These are phyloP conservation scores for Porphyrio hochstetteri DNA, from an alignment of 2,113 vertebrate species.

Conservation along the genomic window DNA sequence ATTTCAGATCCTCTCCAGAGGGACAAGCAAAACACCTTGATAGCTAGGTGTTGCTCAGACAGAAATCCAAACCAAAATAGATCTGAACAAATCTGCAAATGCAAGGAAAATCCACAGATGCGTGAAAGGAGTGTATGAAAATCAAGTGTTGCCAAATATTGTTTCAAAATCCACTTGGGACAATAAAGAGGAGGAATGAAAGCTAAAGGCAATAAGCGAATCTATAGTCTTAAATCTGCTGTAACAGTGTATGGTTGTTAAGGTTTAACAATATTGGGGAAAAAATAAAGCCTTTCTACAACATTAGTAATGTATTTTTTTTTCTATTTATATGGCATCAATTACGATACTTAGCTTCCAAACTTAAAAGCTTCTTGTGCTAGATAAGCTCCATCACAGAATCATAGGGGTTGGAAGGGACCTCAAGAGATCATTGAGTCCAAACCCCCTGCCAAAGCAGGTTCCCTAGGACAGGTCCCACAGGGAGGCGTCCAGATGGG, in stretches of 20 bases:
- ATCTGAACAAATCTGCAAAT: not conserved
- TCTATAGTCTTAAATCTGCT: not conserved
- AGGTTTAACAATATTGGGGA: not conserved
- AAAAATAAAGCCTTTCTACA: not conserved
- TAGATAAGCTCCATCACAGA: not conserved
- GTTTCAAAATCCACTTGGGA: not conserved
- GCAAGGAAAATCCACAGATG: not conserved
- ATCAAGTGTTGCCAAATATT: not conserved
- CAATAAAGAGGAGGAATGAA: not conserved
- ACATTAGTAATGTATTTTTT: not conserved
- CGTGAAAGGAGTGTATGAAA: not conserved
- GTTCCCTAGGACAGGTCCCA: too few relatives aligned
- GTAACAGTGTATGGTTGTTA: not conserved
- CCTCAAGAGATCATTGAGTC: too few relatives aligned
- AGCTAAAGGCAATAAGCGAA: not conserved
- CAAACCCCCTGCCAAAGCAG: too few relatives aligned
- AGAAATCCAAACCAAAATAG: not conserved
- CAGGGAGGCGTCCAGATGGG: too few relatives aligned
- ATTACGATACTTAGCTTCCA: not conserved
- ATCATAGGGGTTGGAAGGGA: too few relatives aligned
- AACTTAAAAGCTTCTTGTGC: not conserved
- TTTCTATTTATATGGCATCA: not conserved
- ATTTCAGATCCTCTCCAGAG: not conserved
- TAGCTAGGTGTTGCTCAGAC: not conserved
- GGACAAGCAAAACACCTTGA: not conserved